Evolutionary conservation across 2,113 vertebrate genomes (phyloP).

Genomic region (Rhagologus leucostigma): DNA sequence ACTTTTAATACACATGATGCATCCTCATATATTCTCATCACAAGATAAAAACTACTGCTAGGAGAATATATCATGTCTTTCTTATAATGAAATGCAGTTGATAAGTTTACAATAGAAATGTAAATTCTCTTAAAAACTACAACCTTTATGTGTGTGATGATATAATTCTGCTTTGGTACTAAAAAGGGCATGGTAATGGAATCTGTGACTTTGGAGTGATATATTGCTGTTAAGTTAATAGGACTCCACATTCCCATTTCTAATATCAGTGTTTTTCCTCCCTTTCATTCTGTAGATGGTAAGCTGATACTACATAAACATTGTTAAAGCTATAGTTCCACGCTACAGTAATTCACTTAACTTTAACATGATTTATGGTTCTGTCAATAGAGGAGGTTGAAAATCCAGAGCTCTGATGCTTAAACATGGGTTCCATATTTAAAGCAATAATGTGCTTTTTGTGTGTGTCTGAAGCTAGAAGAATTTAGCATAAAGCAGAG

Average conservation of each 20-base stretch:
- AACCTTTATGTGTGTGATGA: constrained; percentile 36
- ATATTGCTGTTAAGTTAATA: constrained; percentile 67
- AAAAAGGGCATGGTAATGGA: constrained; percentile 48
- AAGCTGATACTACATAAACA: constrained; percentile 85
- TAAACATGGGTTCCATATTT: constrained; percentile 77
- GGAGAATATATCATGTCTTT: constrained; percentile 35
- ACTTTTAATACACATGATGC: constrained; percentile 1
- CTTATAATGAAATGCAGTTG: constrained; percentile 53
- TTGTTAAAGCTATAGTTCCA: constrained; percentile 84
- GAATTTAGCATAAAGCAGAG: constrained; percentile 55
- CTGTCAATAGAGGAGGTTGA: constrained; percentile 85
- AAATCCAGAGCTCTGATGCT: constrained; percentile 71
- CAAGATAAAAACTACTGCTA: constrained; percentile 29
- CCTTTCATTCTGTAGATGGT: constrained; percentile 74
- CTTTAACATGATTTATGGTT: constrained; percentile 90
- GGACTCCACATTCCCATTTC: constrained; percentile 63
- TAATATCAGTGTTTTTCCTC: constrained; percentile 44
- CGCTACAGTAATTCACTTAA: constrained; percentile 92
- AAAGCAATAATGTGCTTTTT: constrained; percentile 78
- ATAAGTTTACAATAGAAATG: constrained; percentile 56
- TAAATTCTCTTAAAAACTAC: constrained; percentile 45
- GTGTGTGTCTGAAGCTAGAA: constrained; percentile 14
- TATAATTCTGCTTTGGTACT: constrained; percentile 48
- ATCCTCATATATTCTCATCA: background rate
- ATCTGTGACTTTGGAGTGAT: constrained; percentile 64